Evolutionary conservation across 2,113 vertebrate genomes (phyloP).

Genomic region (Melanotaenia duboulayi): DNA sequence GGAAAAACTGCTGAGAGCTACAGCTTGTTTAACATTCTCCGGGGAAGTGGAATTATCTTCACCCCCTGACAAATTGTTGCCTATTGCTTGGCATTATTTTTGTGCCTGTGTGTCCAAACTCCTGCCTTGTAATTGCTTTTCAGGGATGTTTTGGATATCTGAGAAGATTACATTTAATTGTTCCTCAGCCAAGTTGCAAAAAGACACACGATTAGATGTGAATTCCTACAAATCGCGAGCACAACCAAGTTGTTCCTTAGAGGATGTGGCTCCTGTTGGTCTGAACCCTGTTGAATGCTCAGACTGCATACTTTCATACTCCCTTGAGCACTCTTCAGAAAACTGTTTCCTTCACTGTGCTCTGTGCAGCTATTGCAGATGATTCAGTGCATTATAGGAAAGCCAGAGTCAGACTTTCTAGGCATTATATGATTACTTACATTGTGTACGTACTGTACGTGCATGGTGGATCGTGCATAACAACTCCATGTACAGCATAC

Average conservation of each 20-base stretch:
- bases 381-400: conserved; percentile 56
- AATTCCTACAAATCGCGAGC: conserved; percentile 59
- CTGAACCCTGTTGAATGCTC: conserved; percentile 58
- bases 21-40: conserved; percentile 77
- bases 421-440: conserved; percentile 30
- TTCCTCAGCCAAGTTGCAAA: conserved; percentile 21
- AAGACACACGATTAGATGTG: conserved; percentile 40
- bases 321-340: conserved; percentile 68
- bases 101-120: conserved; percentile 33
- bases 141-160: conserved; percentile 20
- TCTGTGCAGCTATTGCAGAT: conserved; percentile 44
- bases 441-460: conserved; percentile 23
- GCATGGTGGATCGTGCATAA: conserved; percentile 5
- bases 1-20: conserved; percentile 70
- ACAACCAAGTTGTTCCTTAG: conserved; percentile 44
- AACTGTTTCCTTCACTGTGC: conserved; percentile 71
- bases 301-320: conserved; percentile 74
- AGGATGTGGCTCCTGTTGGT: conserved; percentile 64
- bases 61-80: conserved; percentile 73
- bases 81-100: conserved; percentile 49
- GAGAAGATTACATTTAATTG: conserved; percentile 33
- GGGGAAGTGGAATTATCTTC: conserved; percentile 75
- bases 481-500: not conserved
- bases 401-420: conserved; percentile 57
- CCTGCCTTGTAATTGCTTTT: conserved; percentile 26